phyloP scores from a whole-genome alignment of 1,140 invertebrate species.

The Cotesia vestalis region DNA sequence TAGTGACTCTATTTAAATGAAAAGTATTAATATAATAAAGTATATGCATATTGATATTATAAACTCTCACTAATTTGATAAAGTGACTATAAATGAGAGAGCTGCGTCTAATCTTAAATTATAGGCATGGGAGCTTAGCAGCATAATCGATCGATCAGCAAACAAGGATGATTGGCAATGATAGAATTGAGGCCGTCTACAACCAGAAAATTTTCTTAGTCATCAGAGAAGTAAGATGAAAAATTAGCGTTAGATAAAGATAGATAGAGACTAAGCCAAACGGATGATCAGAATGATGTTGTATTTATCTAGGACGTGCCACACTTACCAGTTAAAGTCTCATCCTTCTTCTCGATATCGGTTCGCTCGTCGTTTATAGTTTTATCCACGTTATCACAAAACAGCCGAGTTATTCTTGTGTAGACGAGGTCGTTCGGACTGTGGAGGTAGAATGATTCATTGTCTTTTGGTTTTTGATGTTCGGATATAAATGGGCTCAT shows the following conservation, averaged over 20 bases:
- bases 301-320: constrained; percentile 48
- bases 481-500: constrained; percentile 69
- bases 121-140: not conserved
- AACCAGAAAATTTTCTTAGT: too few species aligned
- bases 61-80: constrained; percentile 10
- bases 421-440: constrained; percentile 80
- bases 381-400: constrained; percentile 64
- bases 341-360: constrained; percentile 56
- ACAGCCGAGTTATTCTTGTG: constrained; percentile 81
- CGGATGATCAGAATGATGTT: constrained; percentile 4
- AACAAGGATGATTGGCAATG: constrained; percentile 32
- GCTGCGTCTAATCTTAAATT: not conserved
- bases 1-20: too few species aligned
- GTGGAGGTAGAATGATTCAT: constrained; percentile 85
- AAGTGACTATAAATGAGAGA: not conserved
- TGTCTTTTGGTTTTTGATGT: constrained; percentile 55
- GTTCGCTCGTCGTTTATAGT: constrained; percentile 50
- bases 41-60: not conserved
- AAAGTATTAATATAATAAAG: too few species aligned
- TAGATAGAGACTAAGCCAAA: not conserved
- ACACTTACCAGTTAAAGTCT: constrained; percentile 61
- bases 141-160: constrained; percentile 8
- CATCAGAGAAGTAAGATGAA: not conserved
- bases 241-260: constrained; percentile 13
- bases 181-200: constrained; percentile 34